A percentile compares a stretch with the other conserved stretches of the same genome.
Evolutionary conservation across 2,888 invertebrate species (phyloP).

Genomic region (Crematogaster levior): DNA sequence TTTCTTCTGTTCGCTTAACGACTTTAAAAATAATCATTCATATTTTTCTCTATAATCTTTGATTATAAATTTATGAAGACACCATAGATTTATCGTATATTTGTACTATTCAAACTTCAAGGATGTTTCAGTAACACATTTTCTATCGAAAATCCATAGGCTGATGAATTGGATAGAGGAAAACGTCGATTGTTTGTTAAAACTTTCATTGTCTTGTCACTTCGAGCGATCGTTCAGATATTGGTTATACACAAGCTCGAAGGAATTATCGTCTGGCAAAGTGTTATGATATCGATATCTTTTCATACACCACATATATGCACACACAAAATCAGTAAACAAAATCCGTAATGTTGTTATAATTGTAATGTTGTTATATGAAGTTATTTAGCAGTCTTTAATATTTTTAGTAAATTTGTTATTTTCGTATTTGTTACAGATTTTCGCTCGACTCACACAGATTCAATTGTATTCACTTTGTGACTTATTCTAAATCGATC

Average conservation of each 20-base stretch:
- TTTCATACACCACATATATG: not conserved
- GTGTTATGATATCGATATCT: not conserved
- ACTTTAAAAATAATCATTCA: not conserved
- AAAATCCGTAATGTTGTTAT: too few species aligned
- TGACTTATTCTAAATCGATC: not conserved
- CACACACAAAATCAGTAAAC: too few species aligned
- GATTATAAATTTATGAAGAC: conserved; percentile 9
- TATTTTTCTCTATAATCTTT: not conserved
- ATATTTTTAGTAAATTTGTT: not conserved
- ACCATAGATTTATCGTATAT: not conserved
- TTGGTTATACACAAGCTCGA: not conserved
- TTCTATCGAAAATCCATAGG: not conserved
- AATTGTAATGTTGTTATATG: too few species aligned
- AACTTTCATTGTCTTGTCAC: conserved; percentile 7
- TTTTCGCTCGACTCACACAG: not conserved
- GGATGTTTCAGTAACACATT: not conserved
- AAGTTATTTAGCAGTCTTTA: not conserved
- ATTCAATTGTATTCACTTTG: not conserved
- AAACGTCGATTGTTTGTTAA: conserved; percentile 12
- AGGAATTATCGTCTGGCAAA: not conserved
- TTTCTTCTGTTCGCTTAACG: too few species aligned
- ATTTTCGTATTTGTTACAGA: not conserved
- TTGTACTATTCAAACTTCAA: not conserved
- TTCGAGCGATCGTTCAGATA: not conserved
- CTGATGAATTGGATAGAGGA: not conserved